Evolutionary conservation across 1,140 invertebrate species (phyloP), one percentile per base, ranked within the genome.

Genomic region (Atta texana): DNA sequence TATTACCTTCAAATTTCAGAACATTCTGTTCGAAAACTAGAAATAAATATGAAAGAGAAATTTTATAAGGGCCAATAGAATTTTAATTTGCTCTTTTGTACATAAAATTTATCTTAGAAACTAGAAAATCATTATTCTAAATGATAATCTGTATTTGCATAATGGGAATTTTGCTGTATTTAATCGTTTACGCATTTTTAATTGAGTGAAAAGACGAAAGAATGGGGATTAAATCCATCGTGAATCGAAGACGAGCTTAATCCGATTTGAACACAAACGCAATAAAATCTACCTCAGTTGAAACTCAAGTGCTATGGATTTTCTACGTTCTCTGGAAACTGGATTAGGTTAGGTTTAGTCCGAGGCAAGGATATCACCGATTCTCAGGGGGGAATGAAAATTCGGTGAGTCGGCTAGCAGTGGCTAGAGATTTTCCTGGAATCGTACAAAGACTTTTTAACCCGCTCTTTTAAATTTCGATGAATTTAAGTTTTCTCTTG

Each of bases 251-350:
- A 84, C 57, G 24, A 53, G 24, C 39, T 75, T 84, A 84, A 84
- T 84, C 80, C 69, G 80, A 84, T 84, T 84, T 84, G 53, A 75
- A 75, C 68, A 82, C 80, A 82, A 82, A 82, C 55, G 80, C 69
- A 84, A 84, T 84, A 84, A 84, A 84, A 84, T 84, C 80, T 75
- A 84, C 69, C 39, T 63, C 80, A 55, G 55, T 84, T 61, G 55
- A 75, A 51, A 84, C 69, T 84, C 80, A 75, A 84, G 69, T 84
- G 69, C 80, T 75, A 44, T 69, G 80, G 80, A 84, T 84, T 84
- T 59, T 61, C 68, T 18, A 39, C 68, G 80, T 61, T 82, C 44
- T n/a, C 69, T 51, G 55, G 55, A 57, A 75, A 84, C 69, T 63
- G 55, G 69, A 57, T 84, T 84, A 84, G 80, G 57, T 24, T 84